Conservation (phyloP, 2,888 invertebrate genomes). For the Quadriops clusia region DNA sequence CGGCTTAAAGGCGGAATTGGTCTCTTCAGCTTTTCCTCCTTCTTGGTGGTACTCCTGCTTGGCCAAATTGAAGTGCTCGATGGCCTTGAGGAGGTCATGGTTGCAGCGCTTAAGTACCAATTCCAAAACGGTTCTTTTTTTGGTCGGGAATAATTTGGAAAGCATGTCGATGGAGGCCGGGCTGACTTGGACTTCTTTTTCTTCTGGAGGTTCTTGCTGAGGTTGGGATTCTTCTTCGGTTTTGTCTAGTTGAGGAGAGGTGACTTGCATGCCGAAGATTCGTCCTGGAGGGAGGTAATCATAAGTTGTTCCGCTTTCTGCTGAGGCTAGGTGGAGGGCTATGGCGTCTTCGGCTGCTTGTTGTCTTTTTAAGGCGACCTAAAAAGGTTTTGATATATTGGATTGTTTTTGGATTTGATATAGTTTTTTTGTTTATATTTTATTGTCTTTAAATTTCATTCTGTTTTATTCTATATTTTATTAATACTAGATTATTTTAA, state of each 20-base stretch:
- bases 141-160: slow-evolving; percentile 78
- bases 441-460: too few species aligned
- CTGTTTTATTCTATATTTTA: too few species aligned
- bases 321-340: slow-evolving; percentile 81
- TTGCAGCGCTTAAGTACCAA: slow-evolving; percentile 86
- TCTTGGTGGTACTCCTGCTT: slow-evolving; percentile 15
- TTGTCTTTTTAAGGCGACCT: slow-evolving; percentile 92
- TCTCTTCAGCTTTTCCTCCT: slow-evolving; percentile 20
- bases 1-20: slow-evolving; percentile 33
- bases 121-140: slow-evolving; percentile 78
- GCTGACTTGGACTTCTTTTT: slow-evolving; percentile 41
- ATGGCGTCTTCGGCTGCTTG: slow-evolving; percentile 97
- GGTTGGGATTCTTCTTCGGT: slow-evolving; percentile 11
- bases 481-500: too few species aligned
- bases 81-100: slow-evolving; percentile 80
- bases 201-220: slow-evolving; percentile 4
- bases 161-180: slow-evolving; percentile 74
- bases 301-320: slow-evolving; percentile 60
- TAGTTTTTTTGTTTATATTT: too few species aligned
- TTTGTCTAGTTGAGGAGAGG: slow-evolving; percentile 49
- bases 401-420: too few species aligned
- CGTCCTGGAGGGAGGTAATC: slow-evolving; percentile 76
- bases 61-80: slow-evolving; percentile 63
- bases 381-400: slow-evolving; percentile 12
- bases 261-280: slow-evolving; percentile 80